Conservation (phyloP, 2,888 invertebrate species). For the Cybosia mesomella region DNA sequence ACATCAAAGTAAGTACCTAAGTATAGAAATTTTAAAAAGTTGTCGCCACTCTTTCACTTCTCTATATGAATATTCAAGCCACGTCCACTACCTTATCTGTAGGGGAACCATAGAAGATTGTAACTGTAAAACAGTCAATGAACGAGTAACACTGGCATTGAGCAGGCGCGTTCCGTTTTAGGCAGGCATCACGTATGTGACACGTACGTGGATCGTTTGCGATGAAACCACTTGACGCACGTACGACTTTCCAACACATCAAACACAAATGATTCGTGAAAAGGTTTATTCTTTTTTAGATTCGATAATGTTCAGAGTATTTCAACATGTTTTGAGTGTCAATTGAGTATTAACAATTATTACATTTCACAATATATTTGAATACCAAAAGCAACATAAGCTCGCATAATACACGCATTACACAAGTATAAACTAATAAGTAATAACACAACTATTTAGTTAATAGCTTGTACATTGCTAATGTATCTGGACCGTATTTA, state of each 20-base stretch:
- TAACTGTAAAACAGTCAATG: conserved; percentile 83
- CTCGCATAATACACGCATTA: neutral
- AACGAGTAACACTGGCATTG: conserved; percentile 81
- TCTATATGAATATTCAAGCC: conserved; percentile 77
- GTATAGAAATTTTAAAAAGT: neutral
- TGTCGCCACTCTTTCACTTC: conserved; percentile 68
- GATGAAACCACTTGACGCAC: conserved; percentile 57
- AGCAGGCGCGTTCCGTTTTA: conserved; percentile 72
- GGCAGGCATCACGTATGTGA: conserved; percentile 74
- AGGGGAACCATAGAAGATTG: conserved; percentile 69
- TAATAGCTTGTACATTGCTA: conserved; percentile 33
- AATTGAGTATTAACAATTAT: neutral
- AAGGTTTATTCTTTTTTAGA: conserved; percentile 52
- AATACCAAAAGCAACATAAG: neutral
- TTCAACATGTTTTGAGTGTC: neutral
- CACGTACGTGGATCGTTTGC: conserved; percentile 71
- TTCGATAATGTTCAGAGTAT: conserved; percentile 35
- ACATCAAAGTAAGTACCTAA: neutral
- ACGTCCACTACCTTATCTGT: conserved; percentile 71
- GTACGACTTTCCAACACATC: conserved; percentile 78
- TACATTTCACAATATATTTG: neutral
- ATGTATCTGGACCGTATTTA: conserved; percentile 39
- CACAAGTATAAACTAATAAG: conserved; percentile 12
- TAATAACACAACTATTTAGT: conserved; percentile 18
- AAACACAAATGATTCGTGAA: conserved; percentile 65